Base-by-base conservation (phyloP, 1,140 invertebrate genomes). In the Drosophila pseudoobscura region DNA sequence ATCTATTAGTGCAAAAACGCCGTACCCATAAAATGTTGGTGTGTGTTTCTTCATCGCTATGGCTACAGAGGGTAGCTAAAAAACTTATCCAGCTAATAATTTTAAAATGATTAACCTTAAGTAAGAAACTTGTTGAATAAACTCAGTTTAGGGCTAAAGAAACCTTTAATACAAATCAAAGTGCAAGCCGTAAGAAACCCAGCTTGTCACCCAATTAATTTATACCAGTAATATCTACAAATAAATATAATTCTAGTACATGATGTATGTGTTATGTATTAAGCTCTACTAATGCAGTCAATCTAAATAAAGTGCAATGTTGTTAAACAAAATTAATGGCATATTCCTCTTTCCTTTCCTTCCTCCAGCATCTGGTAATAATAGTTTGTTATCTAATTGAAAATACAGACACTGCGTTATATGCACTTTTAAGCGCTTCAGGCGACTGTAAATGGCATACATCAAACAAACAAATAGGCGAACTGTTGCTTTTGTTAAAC, bases 231-330 rank as follows among this genome's bases (percentile, higher is more conserved):
- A 17, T 17, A 61, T 46, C 39, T 52, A 55, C 47, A 55, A 39
- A 39, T 39, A 39, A 39, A 13, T 39, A 13, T 39, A 39, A 39
- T 39, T 39, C 35, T 39, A 13, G 11, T 13, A 13, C 35, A 39
- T 39, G 11, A 9, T 9, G 9, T 41, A 51, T 31, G 24, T 54
- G 41, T 60, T 60, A 22, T 62, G 60, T 75, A 60, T 20, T 80
- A 80, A 87, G 82, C 43, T 58, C 31, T 70, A 85, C 80, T 85
- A 85, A 85, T 80, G 47, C 66, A 84, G 80, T 87, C 82, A 87
- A 65, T 77, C 87, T 54, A 60, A 80, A 85, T 87, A 85, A 87
- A 87, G 60, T 73, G 77, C 78, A 85, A 87, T 78, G 63, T 80
- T 80, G 62, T 85, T 80, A 44, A 68, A 69, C 69, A 60, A 51